Percentiles rank a stretch among this genome's conserved stretches.
Conservation (phyloP, 2,113 vertebrate genomes). For the Pygathrix nemaeus region DNA sequence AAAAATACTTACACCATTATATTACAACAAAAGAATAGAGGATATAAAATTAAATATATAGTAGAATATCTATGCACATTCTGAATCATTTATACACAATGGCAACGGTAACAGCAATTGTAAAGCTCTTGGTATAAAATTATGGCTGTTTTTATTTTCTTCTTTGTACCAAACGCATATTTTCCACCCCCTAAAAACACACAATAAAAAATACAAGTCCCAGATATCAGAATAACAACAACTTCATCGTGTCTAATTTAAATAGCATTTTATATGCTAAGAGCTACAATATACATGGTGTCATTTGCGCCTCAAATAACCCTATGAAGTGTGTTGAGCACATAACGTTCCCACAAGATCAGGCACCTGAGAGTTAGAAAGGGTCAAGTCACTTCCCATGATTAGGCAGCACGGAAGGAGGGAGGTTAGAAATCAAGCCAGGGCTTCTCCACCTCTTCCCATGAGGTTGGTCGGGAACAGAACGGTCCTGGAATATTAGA, state of each 20-base stretch:
- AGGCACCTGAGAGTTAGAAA: not conserved
- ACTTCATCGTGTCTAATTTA: not conserved
- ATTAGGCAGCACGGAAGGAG: not conserved
- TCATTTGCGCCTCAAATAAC: not conserved
- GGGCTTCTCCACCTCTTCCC: not conserved
- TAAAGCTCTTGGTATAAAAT: not conserved
- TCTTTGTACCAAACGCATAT: not conserved
- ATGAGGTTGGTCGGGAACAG: not conserved
- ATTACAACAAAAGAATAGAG: not conserved
- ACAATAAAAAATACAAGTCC: not conserved
- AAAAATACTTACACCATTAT: not conserved
- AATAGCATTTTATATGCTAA: not conserved
- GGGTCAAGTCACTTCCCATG: not conserved
- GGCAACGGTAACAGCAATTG: not conserved
- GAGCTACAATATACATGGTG: not conserved
- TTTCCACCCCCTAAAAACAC: not conserved
- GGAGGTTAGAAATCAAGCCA: not conserved
- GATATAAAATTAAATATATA: not conserved
- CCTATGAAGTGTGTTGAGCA: not conserved
- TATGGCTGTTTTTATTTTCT: not conserved
- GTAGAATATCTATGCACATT: not conserved
- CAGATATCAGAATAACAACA: not conserved
- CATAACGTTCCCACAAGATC: not conserved
- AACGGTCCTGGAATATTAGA: not conserved
- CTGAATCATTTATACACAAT: not conserved